phyloP scores from a whole-genome alignment of 2,113 vertebrate species.

The Xiphorhynchus elegans region DNA sequence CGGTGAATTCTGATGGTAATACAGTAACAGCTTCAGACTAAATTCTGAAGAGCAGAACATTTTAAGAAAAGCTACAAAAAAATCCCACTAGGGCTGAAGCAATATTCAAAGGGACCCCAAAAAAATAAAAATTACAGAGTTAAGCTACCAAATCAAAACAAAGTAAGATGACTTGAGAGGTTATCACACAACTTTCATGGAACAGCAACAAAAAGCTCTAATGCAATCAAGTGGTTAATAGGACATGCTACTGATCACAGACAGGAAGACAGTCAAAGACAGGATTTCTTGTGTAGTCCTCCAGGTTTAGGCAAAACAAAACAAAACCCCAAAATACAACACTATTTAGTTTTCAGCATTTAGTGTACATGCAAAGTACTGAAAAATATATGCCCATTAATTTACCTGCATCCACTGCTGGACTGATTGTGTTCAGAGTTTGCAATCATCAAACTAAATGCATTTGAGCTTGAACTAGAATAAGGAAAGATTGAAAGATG shows the following conservation, averaged over 20 bases:
- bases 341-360: background rate
- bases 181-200: background rate
- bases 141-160: background rate
- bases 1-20: background rate
- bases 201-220: background rate
- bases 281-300: background rate
- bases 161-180: background rate
- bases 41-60: background rate
- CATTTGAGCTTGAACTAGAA: conserved; percentile 81
- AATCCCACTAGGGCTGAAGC: background rate
- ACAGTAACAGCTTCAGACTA: background rate
- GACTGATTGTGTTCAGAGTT: conserved; percentile 88
- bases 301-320: background rate
- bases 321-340: accelerated
- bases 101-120: background rate
- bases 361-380: background rate
- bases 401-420: conserved; percentile 89
- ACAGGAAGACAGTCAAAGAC: background rate
- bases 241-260: background rate
- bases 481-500: background rate
- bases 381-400: background rate
- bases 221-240: background rate
- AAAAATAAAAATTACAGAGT: background rate
- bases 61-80: background rate
- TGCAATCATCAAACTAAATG: conserved; percentile 84